These are phyloP conservation scores for Lepidocyrtinus sp. DNA, from an alignment of 2,888 invertebrate species.

Conservation along the genomic window DNA sequence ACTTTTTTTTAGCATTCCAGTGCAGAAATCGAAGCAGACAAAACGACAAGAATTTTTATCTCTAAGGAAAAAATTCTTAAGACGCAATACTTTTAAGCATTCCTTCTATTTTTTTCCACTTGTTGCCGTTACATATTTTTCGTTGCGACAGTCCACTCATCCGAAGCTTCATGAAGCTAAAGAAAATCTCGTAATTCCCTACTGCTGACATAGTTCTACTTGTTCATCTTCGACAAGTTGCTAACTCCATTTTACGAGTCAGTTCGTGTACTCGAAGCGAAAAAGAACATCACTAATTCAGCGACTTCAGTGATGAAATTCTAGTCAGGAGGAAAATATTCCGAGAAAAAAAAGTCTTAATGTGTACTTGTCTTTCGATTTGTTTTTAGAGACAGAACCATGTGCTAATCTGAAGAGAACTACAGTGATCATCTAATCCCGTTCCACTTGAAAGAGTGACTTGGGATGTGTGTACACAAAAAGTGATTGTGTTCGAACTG, in stretches of 20 bases:
- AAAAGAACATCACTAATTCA: not conserved
- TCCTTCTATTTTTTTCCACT: constrained; percentile 46
- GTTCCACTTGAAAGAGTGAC: not conserved
- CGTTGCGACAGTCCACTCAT: not conserved
- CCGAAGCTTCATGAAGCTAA: not conserved
- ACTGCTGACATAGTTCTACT: not conserved
- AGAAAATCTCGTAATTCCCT: not conserved
- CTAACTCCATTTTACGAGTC: constrained; percentile 18
- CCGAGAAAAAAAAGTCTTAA: not conserved
- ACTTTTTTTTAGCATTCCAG: not conserved
- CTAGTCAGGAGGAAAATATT: not conserved
- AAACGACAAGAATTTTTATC: not conserved
- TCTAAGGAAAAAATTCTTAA: not conserved
- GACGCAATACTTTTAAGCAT: constrained; percentile 24
- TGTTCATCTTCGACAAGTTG: constrained; percentile 14
- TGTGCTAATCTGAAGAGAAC: constrained; percentile 13
- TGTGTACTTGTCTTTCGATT: constrained; percentile 11
- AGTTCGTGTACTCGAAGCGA: not conserved
- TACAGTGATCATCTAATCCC: not conserved
- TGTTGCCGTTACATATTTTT: constrained; percentile 30
- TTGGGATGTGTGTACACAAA: not conserved
- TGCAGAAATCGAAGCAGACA: not conserved
- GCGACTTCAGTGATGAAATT: constrained; percentile 6
- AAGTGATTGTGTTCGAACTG: not conserved
- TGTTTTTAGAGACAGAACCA: constrained; percentile 11